Evolutionary conservation across 1,140 invertebrate species (phyloP), one percentile per base, ranked within the genome.

Genomic region (Panulirus ornatus): DNA sequence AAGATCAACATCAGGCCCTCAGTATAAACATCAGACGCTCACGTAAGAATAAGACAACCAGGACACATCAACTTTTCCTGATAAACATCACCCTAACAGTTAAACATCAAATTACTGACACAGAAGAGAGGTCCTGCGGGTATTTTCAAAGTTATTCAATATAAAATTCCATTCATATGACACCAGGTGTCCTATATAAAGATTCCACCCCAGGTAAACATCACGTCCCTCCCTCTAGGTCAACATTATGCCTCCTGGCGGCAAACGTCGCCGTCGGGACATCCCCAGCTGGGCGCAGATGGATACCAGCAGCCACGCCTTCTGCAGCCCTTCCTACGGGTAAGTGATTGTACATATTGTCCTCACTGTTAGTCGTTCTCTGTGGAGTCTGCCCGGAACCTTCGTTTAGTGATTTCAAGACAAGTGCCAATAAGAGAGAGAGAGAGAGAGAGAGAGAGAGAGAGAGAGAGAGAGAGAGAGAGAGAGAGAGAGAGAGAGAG

Each of bases 211-310:
- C n/a, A n/a, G n/a, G n/a, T n/a, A n/a, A n/a, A n/a, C n/a, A n/a
- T n/a, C n/a, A n/a, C n/a, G n/a, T 47, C 42, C 27, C 30, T 36
- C 34, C 30, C 66, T 44, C 3, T 63, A 84, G 83, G 63, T 84
- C 16, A 84, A 84, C 66, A 84, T 84, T 22, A 84, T 84, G 83
- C 83, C 83, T 14, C 83, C 83, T 5, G 83, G 83, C 1, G 83
- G 83, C 2, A 84, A 40, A 58, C 63, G 83, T 9, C 54, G 63
- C 6, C 66, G 83, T 0, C 9, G 42, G 71, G 5, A 75, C 30
- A 75, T n/a, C 71, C 16, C 71, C 34, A 75, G 71, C 27, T 40
- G 16, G 40, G 16, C 71, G 40, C 71, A 34, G 6, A 34, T 40
- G 14, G 16, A 75, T 34, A 38, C 3, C 71, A 30, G 22, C 70